Base-by-base conservation (phyloP, 2,113 vertebrate species). In the Sorex araneus region DNA sequence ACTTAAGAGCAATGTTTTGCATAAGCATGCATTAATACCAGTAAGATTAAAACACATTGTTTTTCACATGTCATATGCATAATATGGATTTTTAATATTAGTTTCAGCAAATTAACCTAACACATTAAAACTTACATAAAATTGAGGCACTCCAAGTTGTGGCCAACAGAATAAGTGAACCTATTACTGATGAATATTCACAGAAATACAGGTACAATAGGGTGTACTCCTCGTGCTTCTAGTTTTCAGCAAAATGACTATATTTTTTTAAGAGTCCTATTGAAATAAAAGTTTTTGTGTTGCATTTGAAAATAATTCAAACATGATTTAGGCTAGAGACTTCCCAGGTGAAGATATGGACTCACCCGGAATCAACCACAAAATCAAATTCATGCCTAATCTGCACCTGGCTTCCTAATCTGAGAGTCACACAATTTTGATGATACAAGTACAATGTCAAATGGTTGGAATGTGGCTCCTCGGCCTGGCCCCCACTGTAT, bases 1-100 rank as follows among this genome's bases (percentile, higher is more conserved):
- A 0, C 1, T 69, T 75, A 30, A 67, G 21, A 2, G 30, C 11
- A 1, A 64, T 36, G 3, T 21, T 40, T 70, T 77, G 7, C 60
- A 3, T 77, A 93, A 84, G 54, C 77, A 70, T 27, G 15, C 1
- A 19, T 32, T 67, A 70, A 5, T 34, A 71, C 67, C 18, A 75
- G 0, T 63, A 84, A 76, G 6, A 82, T 60, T 77, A 36, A 84
- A 75, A 47, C 84, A 34, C 79, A 87, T 36, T 84, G 12, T 3
- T 78, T 92, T 91, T 75, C 70, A 28, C 69, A 95, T 83, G 67
- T 92, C 82, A 45, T 57, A 79, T 27, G 3, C 1, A 45, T 25
- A 73, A 43, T 7, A 66, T 88, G 19, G 78, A 69, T 50, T 84
- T 83, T n/a, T 87, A n/a, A 43, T 80, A 92, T 71, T 45, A 18